Conservation (phyloP, 2,888 invertebrate species). For the Entomobrya proxima region DNA sequence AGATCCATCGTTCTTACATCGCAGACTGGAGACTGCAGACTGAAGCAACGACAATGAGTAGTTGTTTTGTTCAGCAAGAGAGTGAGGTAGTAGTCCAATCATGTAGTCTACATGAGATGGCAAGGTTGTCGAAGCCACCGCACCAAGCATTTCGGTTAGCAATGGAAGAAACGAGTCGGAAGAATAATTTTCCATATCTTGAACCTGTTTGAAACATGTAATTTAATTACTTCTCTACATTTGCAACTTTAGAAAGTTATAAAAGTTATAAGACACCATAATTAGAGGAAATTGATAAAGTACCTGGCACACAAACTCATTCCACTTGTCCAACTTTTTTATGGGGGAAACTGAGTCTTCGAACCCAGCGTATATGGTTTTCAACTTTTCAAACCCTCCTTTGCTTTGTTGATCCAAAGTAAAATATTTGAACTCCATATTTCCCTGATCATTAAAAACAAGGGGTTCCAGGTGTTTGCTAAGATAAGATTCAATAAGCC, state of each 20-base stretch:
- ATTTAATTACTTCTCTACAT: background rate
- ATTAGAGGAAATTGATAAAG: background rate
- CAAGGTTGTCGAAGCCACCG: constrained; percentile 68
- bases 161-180: constrained; percentile 94
- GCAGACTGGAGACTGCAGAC: constrained; percentile 83
- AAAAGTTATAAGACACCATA: background rate
- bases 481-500: constrained; percentile 82
- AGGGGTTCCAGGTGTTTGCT: constrained; percentile 78
- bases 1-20: constrained; percentile 67
- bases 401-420: constrained; percentile 65
- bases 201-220: constrained; percentile 78
- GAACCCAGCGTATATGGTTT: constrained; percentile 71
- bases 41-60: constrained; percentile 96
- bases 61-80: constrained; percentile 93
- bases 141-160: constrained; percentile 81
- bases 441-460: constrained; percentile 73
- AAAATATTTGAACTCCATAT: constrained; percentile 50
- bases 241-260: background rate
- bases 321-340: constrained; percentile 74
- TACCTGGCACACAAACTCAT: constrained; percentile 75
- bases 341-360: constrained; percentile 73
- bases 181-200: constrained; percentile 82
- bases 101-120: constrained; percentile 89
- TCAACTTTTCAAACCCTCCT: constrained; percentile 66
- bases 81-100: constrained; percentile 94